These are phyloP conservation scores for Stenodera caucasica DNA, from an alignment of 2,888 invertebrate species.

Conservation along the genomic window DNA sequence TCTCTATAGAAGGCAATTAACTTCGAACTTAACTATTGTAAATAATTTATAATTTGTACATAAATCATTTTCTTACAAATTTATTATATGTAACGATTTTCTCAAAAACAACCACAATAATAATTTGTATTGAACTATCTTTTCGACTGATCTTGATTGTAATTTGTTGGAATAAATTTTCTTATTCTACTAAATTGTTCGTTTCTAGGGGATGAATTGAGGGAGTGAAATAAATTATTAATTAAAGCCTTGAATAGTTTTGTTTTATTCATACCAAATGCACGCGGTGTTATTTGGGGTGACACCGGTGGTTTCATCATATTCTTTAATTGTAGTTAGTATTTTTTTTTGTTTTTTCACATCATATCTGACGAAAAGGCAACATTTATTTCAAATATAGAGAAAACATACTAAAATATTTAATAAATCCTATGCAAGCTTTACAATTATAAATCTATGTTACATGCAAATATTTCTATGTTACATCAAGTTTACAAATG, in stretches of 20 bases:
- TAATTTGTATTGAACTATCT: not conserved
- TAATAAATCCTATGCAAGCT: slow-evolving; percentile 54
- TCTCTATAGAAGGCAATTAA: slow-evolving; percentile 42
- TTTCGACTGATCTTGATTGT: not conserved
- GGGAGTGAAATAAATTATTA: too few relatives aligned
- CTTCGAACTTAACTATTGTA: not conserved
- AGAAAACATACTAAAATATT: slow-evolving; percentile 54
- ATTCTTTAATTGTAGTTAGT: not conserved
- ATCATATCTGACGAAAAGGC: slow-evolving; percentile 49
- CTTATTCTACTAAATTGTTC: too few relatives aligned
- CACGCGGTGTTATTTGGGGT: slow-evolving; percentile 1
- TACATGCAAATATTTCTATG: slow-evolving; percentile 50
- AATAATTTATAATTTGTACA: slow-evolving; percentile 6
- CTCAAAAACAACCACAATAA: too few relatives aligned
- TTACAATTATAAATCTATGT: slow-evolving; percentile 48
- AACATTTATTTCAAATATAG: slow-evolving; percentile 52
- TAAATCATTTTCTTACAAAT: not conserved
- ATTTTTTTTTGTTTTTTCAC: not conserved
- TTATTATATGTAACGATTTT: too few relatives aligned
- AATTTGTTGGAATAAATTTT: too few relatives aligned
- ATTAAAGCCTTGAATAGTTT: slow-evolving; percentile 3
- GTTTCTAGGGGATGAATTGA: not conserved
- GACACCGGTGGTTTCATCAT: not conserved
- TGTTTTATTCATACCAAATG: slow-evolving; percentile 1
- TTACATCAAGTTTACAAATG: slow-evolving; percentile 51